Evolutionary conservation across 2,888 invertebrate genomes (phyloP), one percentile per base, ranked within the genome.

Genomic region (Lacanobia wlatinum): DNA sequence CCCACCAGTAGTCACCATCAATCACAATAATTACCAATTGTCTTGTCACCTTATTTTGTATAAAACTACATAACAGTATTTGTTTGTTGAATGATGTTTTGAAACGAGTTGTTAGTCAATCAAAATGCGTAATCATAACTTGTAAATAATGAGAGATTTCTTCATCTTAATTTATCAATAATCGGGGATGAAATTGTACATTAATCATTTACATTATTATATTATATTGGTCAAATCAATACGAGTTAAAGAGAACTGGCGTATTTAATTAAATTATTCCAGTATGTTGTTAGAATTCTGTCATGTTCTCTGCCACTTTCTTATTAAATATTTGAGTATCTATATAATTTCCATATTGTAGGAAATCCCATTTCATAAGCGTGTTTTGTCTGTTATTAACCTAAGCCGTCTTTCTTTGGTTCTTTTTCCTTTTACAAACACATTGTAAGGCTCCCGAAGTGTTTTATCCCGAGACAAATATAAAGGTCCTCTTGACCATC

Each of bases 11-110:
- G 87, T 82, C 85, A 83, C 87, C 88, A 92, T 95, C 91, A 85
- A 94, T 95, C 94, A 93, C 87, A 89, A 88, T 94, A 93, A 94
- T 93, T 90, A 91, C 87, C 91, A 84, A 94, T 94, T 94, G 94
- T 94, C 85, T 88, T 90, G 90, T 90, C 90, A 87, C 76, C 73
- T 80, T 70, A 69, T 80, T 73, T 84, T 78, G 75, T 84, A 81
- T 85, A 80, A 73, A 81, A 70, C 70, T 79, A 63, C 55, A 69
- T 82, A 80, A 79, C 76, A 80, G 75, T 80, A 78, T 78, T 83
- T 87, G 76, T 82, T 83, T 87, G 62, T 56, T 82, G 65, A 86
- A 86, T 84, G 68, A 76, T 84, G 75, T 84, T 86, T 82, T 70
- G 76, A 80, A 74, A 73, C 8, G 55, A 75, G 76, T 79, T 82